A percentile compares a stretch with the other conserved stretches of the same genome.
Evolutionary conservation across 2,797 vertebrate genomes (phyloP).

Genomic region (Platalea minor): DNA sequence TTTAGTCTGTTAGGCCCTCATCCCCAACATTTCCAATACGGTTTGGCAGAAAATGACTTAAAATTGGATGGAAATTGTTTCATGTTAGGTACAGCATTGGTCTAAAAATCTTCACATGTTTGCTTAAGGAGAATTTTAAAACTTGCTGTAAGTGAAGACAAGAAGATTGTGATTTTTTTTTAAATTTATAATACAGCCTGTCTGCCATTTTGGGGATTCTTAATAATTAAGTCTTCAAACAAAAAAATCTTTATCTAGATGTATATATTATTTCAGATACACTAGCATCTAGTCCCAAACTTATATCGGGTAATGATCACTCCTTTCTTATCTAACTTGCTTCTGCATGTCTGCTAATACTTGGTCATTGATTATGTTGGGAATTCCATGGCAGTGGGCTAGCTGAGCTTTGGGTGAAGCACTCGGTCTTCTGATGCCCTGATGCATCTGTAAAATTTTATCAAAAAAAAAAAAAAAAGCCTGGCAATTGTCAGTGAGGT

Average conservation of each 20-base stretch:
- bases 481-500: neutral
- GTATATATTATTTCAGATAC: neutral
- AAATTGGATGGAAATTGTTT: neutral
- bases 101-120: neutral
- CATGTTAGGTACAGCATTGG: neutral
- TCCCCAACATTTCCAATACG: neutral
- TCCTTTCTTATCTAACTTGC: neutral
- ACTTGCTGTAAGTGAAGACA: neutral
- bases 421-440: neutral
- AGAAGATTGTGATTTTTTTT: neutral
- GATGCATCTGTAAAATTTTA: neutral
- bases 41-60: neutral
- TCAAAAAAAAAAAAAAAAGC: neutral
- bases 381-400: neutral
- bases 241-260: neutral
- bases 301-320: fast-evolving
- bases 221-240: neutral
- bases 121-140: neutral
- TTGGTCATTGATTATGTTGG: neutral
- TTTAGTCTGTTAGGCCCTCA: neutral
- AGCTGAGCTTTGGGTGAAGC: neutral
- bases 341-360: neutral
- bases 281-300: neutral
- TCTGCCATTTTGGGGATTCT: neutral
- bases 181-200: neutral